Conservation (phyloP, 2,797 vertebrate species). For the Pitangus sulphuratus region DNA sequence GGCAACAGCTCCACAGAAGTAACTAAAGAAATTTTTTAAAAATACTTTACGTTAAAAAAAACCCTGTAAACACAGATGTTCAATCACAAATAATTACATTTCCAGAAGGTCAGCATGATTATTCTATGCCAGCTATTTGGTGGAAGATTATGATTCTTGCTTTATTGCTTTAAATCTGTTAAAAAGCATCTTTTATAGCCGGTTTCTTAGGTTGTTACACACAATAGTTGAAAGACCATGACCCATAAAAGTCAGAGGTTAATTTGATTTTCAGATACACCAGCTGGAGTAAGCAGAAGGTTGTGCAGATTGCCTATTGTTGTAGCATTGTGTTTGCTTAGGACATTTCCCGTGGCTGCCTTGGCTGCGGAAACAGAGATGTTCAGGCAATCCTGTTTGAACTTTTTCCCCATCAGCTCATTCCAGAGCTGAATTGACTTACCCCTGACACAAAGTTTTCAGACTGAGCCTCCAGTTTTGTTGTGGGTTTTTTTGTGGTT, state of each 20-base stretch:
- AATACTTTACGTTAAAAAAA: not conserved
- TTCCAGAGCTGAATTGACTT: not conserved
- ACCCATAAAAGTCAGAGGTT: slow-evolving; percentile 23
- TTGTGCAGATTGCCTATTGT: not conserved
- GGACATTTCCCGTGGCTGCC: not conserved
- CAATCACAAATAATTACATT: not conserved
- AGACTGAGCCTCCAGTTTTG: not conserved
- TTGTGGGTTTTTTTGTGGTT: too few species aligned
- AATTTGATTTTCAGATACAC: slow-evolving; percentile 51
- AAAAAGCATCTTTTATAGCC: not conserved
- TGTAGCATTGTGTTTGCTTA: not conserved
- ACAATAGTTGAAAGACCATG: slow-evolving; percentile 3
- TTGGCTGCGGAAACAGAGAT: not conserved
- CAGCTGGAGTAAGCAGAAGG: slow-evolving; percentile 29
- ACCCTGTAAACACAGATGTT: not conserved
- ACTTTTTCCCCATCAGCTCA: not conserved
- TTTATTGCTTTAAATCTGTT: slow-evolving; percentile 14
- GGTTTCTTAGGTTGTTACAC: not conserved
- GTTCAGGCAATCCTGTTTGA: not conserved
- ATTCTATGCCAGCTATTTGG: not conserved
- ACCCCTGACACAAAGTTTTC: not conserved
- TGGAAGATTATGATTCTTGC: not conserved
- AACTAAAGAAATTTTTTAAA: rapidly evolving
- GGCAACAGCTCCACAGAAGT: not conserved
- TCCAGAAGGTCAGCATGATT: not conserved